These are phyloP conservation scores for Leuciscus idus DNA, from an alignment of 2,113 vertebrate species.

Conservation along the genomic window DNA sequence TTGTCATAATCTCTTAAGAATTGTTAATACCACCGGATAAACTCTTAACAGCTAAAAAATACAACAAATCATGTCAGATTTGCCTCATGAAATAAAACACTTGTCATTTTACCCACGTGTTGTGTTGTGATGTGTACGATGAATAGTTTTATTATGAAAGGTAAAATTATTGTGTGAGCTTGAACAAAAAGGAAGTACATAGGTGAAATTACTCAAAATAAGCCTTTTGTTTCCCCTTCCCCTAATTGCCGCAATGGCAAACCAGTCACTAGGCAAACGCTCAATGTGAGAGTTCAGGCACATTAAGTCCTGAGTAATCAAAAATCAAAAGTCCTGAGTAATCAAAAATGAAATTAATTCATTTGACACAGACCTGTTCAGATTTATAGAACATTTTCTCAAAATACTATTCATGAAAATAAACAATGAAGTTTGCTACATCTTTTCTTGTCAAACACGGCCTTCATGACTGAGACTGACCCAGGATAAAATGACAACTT, in stretches of 20 bases:
- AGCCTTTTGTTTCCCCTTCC: background rate
- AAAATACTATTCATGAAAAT: slow-evolving; percentile 10
- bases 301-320: background rate
- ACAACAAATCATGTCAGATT: background rate
- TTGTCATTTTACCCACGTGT: background rate
- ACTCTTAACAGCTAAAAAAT: background rate
- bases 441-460: too few relatives aligned
- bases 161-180: background rate
- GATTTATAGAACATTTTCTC: background rate
- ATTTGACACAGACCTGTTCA: background rate
- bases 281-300: background rate
- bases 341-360: background rate
- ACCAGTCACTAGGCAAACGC: background rate
- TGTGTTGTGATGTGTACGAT: background rate
- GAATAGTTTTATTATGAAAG: background rate
- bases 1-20: slow-evolving; percentile 7
- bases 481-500: background rate
- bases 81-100: background rate
- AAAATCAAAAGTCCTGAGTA: background rate
- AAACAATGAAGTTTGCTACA: background rate
- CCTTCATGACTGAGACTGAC: background rate
- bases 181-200: background rate
- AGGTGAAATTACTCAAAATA: background rate
- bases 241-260: background rate
- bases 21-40: background rate